phyloP scores from a whole-genome alignment of 2,113 vertebrate species.

The Lophochroa leadbeateri region DNA sequence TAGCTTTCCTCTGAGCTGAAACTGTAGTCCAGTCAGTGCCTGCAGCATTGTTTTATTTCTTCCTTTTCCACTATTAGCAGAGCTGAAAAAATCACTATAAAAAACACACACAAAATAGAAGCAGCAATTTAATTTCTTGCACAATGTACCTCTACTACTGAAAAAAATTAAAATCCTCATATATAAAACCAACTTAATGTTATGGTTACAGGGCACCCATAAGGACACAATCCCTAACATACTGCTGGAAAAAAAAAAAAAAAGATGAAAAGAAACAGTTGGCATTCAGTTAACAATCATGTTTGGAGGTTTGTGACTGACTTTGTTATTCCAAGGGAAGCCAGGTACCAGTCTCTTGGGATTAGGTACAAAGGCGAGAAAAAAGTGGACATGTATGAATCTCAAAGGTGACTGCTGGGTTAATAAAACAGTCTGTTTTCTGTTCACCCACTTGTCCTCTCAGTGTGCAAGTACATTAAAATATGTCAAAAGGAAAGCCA shows the following conservation, averaged over 20 bases:
- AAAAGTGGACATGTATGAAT: conserved; percentile 78
- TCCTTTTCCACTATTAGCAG: conserved; percentile 32
- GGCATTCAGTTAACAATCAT: conserved; percentile 84
- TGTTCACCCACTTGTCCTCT: conserved; percentile 83
- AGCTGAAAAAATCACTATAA: conserved; percentile 51
- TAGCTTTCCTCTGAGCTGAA: conserved; percentile 65
- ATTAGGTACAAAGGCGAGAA: conserved; percentile 83
- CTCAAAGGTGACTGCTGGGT: conserved; percentile 86
- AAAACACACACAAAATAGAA: conserved; percentile 66
- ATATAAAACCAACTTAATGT: conserved; percentile 52
- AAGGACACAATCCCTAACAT: conserved; percentile 67
- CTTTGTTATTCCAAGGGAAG: conserved; percentile 86
- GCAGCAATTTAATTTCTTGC: conserved; percentile 52
- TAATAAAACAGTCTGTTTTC: conserved; percentile 86
- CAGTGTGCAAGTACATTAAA: conserved; percentile 86
- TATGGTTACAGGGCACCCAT: conserved; percentile 52
- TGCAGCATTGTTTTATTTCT: conserved; percentile 76
- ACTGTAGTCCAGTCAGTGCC: conserved; percentile 51
- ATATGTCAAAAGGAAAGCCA: conserved; percentile 84
- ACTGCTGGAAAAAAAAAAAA: conserved; percentile 40
- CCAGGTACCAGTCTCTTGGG: conserved; percentile 82
- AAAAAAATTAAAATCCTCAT: conserved; percentile 3
- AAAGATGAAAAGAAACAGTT: conserved; percentile 81
- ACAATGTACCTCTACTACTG: background rate
- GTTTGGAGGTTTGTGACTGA: conserved; percentile 82